These are phyloP conservation scores for Forbesichthys agassizii DNA, from an alignment of 2,113 vertebrate species.

Conservation along the genomic window DNA sequence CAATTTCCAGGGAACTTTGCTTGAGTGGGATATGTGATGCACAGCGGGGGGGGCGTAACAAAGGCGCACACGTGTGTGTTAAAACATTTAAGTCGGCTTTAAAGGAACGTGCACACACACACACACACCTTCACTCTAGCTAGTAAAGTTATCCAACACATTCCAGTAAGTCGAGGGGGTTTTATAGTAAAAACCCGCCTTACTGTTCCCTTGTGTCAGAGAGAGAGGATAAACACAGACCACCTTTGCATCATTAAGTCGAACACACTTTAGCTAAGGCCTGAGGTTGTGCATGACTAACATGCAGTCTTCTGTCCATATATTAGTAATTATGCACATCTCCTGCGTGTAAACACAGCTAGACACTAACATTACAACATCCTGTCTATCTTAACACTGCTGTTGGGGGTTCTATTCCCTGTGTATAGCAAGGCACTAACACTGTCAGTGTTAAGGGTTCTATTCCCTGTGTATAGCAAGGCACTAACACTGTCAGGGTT, in stretches of 20 bases:
- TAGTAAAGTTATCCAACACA: conserved; percentile 33
- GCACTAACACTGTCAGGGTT: conserved; percentile 7
- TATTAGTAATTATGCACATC: no score
- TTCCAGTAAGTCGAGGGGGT: conserved; percentile 23
- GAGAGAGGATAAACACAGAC: not conserved
- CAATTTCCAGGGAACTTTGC: no score
- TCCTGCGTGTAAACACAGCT: no score
- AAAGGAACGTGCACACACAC: not conserved
- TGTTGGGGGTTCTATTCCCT: conserved; percentile 4
- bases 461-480: conserved; percentile 16
- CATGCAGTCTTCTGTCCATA: no score
- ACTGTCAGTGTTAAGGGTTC: conserved; percentile 18
- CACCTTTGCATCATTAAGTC: not conserved
- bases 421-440: no score
- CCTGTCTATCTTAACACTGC: no score
- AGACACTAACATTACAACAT: no score
- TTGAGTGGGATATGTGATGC: no score
- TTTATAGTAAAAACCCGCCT: no score
- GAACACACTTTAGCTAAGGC: not conserved
- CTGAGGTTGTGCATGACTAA: not conserved
- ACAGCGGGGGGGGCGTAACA: not conserved
- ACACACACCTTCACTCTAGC: not conserved
- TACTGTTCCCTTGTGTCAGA: no score
- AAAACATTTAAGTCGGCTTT: not conserved
- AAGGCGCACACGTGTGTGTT: not conserved